A percentile compares a stretch with the other conserved stretches of the same genome.
phyloP scores from a whole-genome alignment of 2,113 vertebrate genomes.

The Heteronetta atricapilla region DNA sequence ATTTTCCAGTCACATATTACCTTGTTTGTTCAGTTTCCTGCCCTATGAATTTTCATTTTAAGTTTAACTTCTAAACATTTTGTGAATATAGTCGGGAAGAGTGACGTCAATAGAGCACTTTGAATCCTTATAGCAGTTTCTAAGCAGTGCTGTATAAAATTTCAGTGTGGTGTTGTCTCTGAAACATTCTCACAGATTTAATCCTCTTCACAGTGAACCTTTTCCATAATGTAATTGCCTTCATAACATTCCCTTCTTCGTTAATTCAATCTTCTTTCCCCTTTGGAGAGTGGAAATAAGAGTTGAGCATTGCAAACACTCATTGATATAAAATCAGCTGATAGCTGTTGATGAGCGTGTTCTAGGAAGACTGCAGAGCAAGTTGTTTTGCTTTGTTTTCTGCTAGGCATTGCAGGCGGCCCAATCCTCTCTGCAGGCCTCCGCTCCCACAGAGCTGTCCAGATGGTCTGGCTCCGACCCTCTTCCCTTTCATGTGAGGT shows the following conservation, averaged over 20 bases:
- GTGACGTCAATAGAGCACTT: not conserved
- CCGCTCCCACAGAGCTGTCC: constrained; percentile 36
- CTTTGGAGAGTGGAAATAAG: not conserved
- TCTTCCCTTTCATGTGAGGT: constrained; percentile 27
- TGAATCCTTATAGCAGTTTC: not conserved
- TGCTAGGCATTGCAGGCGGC: not conserved
- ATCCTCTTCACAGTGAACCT: not conserved
- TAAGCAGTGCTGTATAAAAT: not conserved
- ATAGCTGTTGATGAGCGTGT: not conserved
- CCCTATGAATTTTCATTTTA: not conserved
- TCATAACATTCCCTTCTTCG: not conserved
- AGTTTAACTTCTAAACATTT: not conserved
- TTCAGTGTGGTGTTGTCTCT: not conserved
- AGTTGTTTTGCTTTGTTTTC: constrained; percentile 30
- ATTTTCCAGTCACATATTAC: not conserved
- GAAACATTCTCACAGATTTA: not conserved
- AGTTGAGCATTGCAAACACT: not conserved
- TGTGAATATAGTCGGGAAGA: not conserved
- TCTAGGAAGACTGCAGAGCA: not conserved
- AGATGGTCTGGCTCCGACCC: constrained; percentile 51
- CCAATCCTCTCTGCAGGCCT: constrained; percentile 35
- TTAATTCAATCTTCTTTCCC: not conserved
- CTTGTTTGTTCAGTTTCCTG: not conserved
- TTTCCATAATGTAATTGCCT: not conserved
- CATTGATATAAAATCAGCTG: not conserved